These are phyloP conservation scores for Lucinisca nassula DNA, from an alignment of 2,888 invertebrate genomes.

Conservation along the genomic window DNA sequence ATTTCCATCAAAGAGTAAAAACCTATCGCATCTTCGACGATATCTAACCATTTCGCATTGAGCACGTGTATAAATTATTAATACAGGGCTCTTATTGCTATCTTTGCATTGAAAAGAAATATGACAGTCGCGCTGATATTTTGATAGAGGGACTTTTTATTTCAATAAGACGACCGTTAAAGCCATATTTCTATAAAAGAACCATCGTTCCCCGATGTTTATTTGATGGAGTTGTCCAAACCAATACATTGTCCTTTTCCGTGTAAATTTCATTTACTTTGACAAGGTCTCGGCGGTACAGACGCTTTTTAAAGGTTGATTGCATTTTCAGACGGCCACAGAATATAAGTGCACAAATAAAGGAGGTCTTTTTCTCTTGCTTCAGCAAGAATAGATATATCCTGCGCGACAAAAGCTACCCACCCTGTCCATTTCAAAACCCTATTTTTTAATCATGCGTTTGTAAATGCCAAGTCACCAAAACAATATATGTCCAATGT, in stretches of 20 bases:
- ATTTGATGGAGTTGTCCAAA: conserved; percentile 48
- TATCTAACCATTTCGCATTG: background rate
- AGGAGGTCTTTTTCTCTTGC: too few species aligned
- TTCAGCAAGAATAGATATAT: too few species aligned
- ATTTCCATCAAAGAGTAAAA: conserved; percentile 16
- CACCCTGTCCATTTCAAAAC: too few species aligned
- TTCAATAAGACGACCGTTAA: conserved; percentile 59
- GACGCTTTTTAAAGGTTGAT: too few species aligned
- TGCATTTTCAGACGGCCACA: too few species aligned
- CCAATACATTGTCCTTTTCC: conserved; percentile 14
- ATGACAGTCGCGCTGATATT: conserved; percentile 61
- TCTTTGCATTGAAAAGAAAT: conserved; percentile 31
- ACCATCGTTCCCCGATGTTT: conserved; percentile 42
- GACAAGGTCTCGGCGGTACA: background rate
- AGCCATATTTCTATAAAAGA: conserved; percentile 31
- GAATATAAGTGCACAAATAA: too few species aligned
- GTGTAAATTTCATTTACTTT: background rate
- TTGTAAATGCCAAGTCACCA: too few species aligned
- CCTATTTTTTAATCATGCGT: too few species aligned
- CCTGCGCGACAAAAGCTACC: too few species aligned
- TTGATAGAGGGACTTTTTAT: conserved; percentile 60
- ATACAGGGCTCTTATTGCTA: background rate
- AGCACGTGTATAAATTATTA: conserved; percentile 16
- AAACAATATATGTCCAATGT: too few species aligned
- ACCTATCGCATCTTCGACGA: background rate